Evolutionary conservation across 2,113 vertebrate genomes (phyloP).

Genomic region (Leptocoma aspasia): DNA sequence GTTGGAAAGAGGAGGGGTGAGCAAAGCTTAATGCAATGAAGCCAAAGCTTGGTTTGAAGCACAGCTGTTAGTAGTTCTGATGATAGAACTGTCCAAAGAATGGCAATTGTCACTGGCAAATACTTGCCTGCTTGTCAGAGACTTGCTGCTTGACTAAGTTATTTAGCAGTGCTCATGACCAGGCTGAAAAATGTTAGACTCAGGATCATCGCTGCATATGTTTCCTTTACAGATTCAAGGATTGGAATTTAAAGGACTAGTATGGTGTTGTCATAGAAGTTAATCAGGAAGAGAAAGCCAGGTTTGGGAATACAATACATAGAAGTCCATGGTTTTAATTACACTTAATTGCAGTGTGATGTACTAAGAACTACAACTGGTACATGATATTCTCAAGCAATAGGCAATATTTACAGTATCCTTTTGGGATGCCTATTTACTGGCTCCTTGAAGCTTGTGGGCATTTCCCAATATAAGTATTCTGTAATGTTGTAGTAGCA

Average conservation of each 20-base stretch:
- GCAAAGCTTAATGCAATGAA: constrained; percentile 1
- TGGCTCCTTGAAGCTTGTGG: not conserved
- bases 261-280: not conserved
- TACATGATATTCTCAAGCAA: not conserved
- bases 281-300: not conserved
- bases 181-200: not conserved
- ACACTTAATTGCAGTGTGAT: not conserved
- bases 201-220: not conserved
- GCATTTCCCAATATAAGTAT: not conserved
- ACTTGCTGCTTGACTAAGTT: not conserved
- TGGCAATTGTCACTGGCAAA: not conserved
- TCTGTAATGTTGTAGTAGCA: not conserved
- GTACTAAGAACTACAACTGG: not conserved
- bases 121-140: not conserved
- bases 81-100: not conserved
- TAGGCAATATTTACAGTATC: not conserved
- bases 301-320: not conserved
- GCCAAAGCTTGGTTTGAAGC: constrained; percentile 7
- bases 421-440: not conserved
- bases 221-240: not conserved
- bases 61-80: constrained; percentile 13
- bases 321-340: not conserved
- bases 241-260: not conserved
- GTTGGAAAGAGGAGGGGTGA: constrained; percentile 21
- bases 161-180: not conserved